These are phyloP conservation scores for Oncorhynchus kisutch DNA, from an alignment of 2,113 vertebrate species.

Conservation along the genomic window DNA sequence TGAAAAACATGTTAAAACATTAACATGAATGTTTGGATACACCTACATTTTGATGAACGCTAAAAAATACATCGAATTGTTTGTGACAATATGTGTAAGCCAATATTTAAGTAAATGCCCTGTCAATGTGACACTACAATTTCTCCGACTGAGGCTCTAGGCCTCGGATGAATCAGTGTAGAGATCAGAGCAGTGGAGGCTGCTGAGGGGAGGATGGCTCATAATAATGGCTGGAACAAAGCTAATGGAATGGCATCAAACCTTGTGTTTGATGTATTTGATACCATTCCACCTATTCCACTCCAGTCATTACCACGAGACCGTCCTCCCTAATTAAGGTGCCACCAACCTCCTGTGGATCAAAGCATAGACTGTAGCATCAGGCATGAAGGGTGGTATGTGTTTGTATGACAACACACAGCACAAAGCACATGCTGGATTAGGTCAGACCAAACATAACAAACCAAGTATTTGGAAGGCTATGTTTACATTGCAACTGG, in stretches of 20 bases:
- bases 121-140: not conserved
- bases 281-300: too few species aligned
- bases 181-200: too few species aligned
- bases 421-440: conserved; percentile 57
- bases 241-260: too few species aligned
- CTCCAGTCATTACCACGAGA: too few species aligned
- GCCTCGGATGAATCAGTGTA: conserved; percentile 43
- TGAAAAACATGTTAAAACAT: not conserved
- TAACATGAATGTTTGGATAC: not conserved
- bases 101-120: not conserved
- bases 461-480: conserved; percentile 52
- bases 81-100: not conserved
- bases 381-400: conserved; percentile 44
- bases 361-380: conserved; percentile 1
- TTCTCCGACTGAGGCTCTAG: not conserved
- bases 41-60: not conserved
- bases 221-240: too few species aligned
- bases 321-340: too few species aligned
- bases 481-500: conserved; percentile 65
- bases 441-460: conserved; percentile 55
- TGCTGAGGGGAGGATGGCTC: too few species aligned
- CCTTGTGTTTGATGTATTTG: too few species aligned
- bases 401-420: conserved; percentile 26
- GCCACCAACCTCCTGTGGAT: too few species aligned
- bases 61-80: not conserved